phyloP scores from a whole-genome alignment of 2,888 invertebrate species.

The Malachius bipustulatus region DNA sequence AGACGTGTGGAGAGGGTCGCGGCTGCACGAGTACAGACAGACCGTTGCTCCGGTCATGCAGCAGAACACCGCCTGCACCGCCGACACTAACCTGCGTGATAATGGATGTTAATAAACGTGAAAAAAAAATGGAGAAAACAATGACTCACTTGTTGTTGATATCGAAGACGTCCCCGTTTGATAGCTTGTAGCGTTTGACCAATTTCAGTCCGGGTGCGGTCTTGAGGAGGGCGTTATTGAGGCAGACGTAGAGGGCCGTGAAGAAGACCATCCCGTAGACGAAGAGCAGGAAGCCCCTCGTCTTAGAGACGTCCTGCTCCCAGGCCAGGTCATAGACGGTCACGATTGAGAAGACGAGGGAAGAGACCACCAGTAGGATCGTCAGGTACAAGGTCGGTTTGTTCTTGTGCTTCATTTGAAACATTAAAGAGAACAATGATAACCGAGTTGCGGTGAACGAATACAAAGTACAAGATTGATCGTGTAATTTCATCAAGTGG shows the following conservation, averaged over 20 bases:
- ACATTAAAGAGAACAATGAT: too few species aligned
- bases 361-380: neutral
- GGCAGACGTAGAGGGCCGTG: conserved; percentile 51
- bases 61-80: conserved; percentile 56
- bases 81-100: conserved; percentile 57
- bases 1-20: conserved; percentile 54
- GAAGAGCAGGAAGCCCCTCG: conserved; percentile 49
- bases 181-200: conserved; percentile 51
- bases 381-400: too few species aligned
- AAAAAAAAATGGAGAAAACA: too few species aligned
- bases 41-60: conserved; percentile 55
- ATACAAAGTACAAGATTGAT: too few species aligned
- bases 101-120: conserved; percentile 15
- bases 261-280: conserved; percentile 56
- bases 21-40: conserved; percentile 54
- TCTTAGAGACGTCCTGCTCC: conserved; percentile 47
- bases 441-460: too few species aligned
- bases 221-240: conserved; percentile 48
- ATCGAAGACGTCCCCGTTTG: conserved; percentile 55
- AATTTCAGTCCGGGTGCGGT: conserved; percentile 48
- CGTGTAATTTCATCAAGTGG: too few species aligned
- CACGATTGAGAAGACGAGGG: conserved; percentile 22
- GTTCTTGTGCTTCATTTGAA: too few species aligned
- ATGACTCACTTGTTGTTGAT: conserved; percentile 62
- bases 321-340: conserved; percentile 33